Evolutionary conservation across 1,140 invertebrate species (phyloP).

Genomic region (Homarus americanus): DNA sequence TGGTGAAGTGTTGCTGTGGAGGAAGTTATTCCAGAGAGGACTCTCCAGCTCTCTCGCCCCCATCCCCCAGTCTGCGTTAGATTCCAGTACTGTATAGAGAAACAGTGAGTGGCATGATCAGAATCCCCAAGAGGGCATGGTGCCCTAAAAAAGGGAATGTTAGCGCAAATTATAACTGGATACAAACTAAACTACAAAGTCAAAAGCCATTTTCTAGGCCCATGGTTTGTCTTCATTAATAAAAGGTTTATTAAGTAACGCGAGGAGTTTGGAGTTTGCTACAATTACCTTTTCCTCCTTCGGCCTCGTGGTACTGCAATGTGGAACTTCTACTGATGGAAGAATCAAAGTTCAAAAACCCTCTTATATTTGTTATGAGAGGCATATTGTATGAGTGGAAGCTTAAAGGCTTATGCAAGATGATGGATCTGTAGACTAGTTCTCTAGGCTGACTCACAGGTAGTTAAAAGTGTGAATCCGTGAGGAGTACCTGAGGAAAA

Average conservation of each 20-base stretch:
- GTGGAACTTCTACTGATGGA: conserved; percentile 33
- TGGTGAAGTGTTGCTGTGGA: conserved; percentile 31
- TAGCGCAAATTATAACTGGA: conserved; percentile 24
- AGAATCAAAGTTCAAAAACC: conserved; percentile 71
- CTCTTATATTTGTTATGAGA: conserved; percentile 56
- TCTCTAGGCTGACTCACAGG: conserved; percentile 42
- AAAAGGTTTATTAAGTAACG: conserved; percentile 29
- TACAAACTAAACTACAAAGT: conserved; percentile 20
- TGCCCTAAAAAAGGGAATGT: conserved; percentile 8
- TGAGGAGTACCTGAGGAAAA: conserved; percentile 51
- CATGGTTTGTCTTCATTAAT: conserved; percentile 35
- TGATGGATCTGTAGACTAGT: conserved; percentile 66
- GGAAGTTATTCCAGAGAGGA: conserved; percentile 34
- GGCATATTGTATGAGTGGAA: conserved; percentile 53
- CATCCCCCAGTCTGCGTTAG: conserved; percentile 15
- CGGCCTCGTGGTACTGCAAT: conserved; percentile 6
- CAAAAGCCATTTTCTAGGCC: conserved; percentile 34
- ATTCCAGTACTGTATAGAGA: conserved; percentile 23
- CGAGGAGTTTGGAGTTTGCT: conserved; percentile 45
- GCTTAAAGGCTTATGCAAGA: conserved; percentile 28
- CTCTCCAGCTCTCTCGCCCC: conserved; percentile 17
- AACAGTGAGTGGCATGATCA: conserved; percentile 27
- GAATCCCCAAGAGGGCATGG: conserved; percentile 10
- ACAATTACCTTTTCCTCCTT: conserved; percentile 42
- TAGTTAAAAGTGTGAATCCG: conserved; percentile 20